Base-by-base conservation (phyloP, 2,888 invertebrate genomes). In the Carabus problematicus region DNA sequence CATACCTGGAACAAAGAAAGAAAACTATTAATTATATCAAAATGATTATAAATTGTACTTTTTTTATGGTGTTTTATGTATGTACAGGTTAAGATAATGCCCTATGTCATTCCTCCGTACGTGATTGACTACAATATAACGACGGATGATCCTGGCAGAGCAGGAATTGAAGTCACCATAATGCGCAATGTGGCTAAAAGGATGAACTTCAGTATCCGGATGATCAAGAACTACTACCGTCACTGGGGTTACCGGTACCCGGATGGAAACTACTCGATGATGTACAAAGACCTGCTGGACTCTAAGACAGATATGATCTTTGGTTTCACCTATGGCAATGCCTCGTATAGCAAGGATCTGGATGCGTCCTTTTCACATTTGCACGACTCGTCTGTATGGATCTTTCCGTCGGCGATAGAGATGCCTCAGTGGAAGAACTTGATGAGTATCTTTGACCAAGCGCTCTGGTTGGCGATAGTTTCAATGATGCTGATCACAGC, bases 391-490 rank as follows among this genome's bases (percentile, higher is more conserved):
- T 68, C 68, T 8, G 61, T 68, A 19, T 68, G 68, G 68, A 54
- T 61, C 16, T 68, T 68, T 42, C 60, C 68, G 19, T 54, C 61
- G 8, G 68, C 68, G 11, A 54, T 39, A n/a, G 42, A 68, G 42
- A 68, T 60, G 29, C 60, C 68, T 11, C 60, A 60, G 11, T 68
- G 68, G 68, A 68, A 68, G 43, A 60, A 68, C 54, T 42, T 68
- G 16, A 68, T 60, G 11, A 61, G 52, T 54, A 68, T 68, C 14
- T 68, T 68, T 52, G 54, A 68, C 19, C 14, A 8, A 43, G 8
- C 8, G 14, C 29, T 68, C 39, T 68, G 68, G 68, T 14, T 68
- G 43, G 61, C 55, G 1, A 68, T 68, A 16, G 60, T 68, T 41
- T 29, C 61, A 18, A 68, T 68, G 68, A 41, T 68, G n/a, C 41